Evolutionary conservation across 1,140 invertebrate species (phyloP).

Genomic region (Leptinotarsa texana): DNA sequence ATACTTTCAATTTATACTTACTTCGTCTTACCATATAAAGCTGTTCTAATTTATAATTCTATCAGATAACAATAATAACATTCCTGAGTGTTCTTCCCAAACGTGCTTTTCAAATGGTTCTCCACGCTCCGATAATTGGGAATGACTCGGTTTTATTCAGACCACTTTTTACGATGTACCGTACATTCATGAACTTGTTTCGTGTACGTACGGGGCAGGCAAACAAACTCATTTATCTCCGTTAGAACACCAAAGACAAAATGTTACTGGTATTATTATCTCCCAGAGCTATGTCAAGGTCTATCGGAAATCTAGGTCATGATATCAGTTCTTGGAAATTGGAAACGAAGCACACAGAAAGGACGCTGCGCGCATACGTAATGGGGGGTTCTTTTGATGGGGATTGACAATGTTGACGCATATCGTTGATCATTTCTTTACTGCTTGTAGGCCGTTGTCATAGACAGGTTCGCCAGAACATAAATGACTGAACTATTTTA

Average conservation of each 20-base stretch:
- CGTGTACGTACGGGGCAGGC: not conserved
- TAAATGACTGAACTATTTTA: too few species aligned
- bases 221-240: not conserved
- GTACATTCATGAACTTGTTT: conserved; percentile 3
- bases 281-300: not conserved
- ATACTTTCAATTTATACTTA: too few species aligned
- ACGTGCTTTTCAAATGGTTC: not conserved
- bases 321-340: not conserved
- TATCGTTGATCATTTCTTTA: too few species aligned
- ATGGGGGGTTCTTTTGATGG: not conserved
- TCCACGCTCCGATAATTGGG: not conserved
- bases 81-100: not conserved
- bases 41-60: too few species aligned
- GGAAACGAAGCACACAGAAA: not conserved
- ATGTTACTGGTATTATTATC: not conserved
- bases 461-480: too few species aligned
- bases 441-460: too few species aligned
- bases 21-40: too few species aligned
- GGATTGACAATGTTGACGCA: too few species aligned
- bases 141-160: not conserved
- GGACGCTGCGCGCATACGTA: not conserved
- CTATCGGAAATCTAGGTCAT: not conserved
- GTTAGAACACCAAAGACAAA: not conserved
- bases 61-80: not conserved
- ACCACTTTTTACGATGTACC: not conserved